phyloP scores from a whole-genome alignment of 2,888 invertebrate genomes.

The Emmelina monodactyla region DNA sequence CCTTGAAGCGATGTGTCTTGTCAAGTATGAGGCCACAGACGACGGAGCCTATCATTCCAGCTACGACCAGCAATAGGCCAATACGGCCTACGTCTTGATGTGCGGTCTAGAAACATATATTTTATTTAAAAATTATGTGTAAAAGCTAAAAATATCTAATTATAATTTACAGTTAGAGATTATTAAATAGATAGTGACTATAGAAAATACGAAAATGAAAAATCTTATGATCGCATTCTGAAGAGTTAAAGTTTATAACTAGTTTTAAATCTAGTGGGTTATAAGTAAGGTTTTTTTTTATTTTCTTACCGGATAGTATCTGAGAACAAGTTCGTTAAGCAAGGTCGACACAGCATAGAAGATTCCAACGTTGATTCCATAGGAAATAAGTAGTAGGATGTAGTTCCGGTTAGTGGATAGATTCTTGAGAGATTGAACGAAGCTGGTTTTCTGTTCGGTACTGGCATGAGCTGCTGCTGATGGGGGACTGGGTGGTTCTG shows the following conservation, averaged over 20 bases:
- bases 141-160: too few species aligned
- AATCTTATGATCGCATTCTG: too few species aligned
- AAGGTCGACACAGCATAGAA: slow-evolving; percentile 98
- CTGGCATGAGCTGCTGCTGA: slow-evolving; percentile 80
- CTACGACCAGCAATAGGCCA: slow-evolving; percentile 88
- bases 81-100: slow-evolving; percentile 87
- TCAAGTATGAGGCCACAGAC: slow-evolving; percentile 90
- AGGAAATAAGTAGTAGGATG: slow-evolving; percentile 81
- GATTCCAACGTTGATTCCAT: slow-evolving; percentile 94
- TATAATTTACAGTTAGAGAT: too few species aligned
- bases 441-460: slow-evolving; percentile 66
- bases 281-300: too few species aligned
- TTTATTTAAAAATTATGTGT: too few species aligned
- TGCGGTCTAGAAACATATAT: slow-evolving; percentile 66
- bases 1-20: slow-evolving; percentile 94
- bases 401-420: slow-evolving; percentile 83
- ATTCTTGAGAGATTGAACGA: slow-evolving; percentile 75
- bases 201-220: too few species aligned
- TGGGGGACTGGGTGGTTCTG: slow-evolving; percentile 87
- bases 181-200: too few species aligned
- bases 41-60: slow-evolving; percentile 94
- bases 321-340: slow-evolving; percentile 85
- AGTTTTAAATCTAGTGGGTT: too few species aligned
- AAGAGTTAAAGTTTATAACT: too few species aligned
- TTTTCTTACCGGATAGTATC: slow-evolving; percentile 84